Evolutionary conservation across 2,113 vertebrate species (phyloP).

Genomic region (Typhlomys cinereus): DNA sequence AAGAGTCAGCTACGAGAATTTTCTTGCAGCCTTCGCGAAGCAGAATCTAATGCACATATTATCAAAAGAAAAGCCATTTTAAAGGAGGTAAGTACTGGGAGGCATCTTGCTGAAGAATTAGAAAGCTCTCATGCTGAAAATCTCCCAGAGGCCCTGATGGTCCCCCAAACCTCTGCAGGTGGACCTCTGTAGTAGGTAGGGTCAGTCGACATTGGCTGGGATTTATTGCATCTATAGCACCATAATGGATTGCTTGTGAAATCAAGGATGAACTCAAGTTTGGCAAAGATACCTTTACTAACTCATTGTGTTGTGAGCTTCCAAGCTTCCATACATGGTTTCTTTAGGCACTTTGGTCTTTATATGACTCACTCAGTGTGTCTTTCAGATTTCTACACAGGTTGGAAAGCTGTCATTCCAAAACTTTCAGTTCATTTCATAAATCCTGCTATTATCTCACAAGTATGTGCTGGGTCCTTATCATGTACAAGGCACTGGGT

Average conservation of each 20-base stretch:
- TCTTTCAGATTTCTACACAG: not conserved
- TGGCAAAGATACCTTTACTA: not conserved
- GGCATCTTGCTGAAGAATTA: not conserved
- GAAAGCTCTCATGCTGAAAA: no score
- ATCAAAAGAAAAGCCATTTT: slow-evolving; percentile 29
- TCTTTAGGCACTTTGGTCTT: not conserved
- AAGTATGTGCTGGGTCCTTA: not conserved
- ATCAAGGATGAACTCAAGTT: not conserved
- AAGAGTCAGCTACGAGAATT: slow-evolving; percentile 96
- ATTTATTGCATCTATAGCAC: not conserved
- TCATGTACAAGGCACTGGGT: not conserved
- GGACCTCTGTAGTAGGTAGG: not conserved
- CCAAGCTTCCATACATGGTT: not conserved
- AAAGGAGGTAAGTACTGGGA: not conserved
- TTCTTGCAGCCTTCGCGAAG: slow-evolving; percentile 98
- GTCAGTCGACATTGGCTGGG: not conserved
- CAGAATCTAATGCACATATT: slow-evolving; percentile 88
- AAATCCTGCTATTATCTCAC: not conserved
- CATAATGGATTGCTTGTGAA: not conserved
- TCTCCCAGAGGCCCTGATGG: not conserved
- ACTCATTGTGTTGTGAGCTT: not conserved
- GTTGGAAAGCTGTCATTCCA: not conserved
- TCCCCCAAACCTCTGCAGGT: no score
- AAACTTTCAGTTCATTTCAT: not conserved
- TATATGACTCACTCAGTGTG: not conserved